Base-by-base conservation (phyloP, 30 jellyfish, hydroid and myxozoan genomes). In the Pelagia noctiluca region DNA sequence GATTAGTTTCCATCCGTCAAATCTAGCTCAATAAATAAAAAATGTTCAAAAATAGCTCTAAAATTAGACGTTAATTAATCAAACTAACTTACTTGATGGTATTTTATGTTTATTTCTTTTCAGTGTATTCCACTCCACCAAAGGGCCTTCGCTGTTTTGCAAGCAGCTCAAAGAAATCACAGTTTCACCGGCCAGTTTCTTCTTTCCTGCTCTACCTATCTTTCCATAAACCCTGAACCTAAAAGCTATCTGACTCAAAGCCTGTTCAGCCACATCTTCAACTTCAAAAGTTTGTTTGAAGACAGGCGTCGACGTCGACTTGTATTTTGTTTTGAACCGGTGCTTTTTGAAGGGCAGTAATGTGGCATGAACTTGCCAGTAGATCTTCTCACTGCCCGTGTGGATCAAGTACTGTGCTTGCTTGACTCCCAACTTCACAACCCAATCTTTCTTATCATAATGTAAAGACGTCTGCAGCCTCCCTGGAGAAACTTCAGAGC, bases 361-460 rank as follows among this genome's bases (percentile, higher is more conserved):
- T 0, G 99, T 83, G 21, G 84, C 81, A 78, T 94, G 99, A 13
- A 84, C 99, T 74, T 94, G 99, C 99, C 99, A 94, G 60, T 94
- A 94, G 62, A 94, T 71, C 64, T 83, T 88, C 32, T 84, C 97
- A 34, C 80, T 83, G 28, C 79, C 87, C 23, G 97, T 94, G 31
- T 94, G 78, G 35, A 94, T 33, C 75, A 94, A 79, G 71, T 96
- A 94, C 26, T 94, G 94, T 0, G 97, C 99, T 78, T 94, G 99
- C 76, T 94, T 94, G 12, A 85, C 95, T 25, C 96, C 97, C n/a
- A 94, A 89, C n/a, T 75, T 35, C 78, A 94, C 37, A 38, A 86
- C 71, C 99, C 99, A 94, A 38, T 57, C 25, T 12, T 75, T 83
- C 70, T 96, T 82, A 46, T 87, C 93, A 80, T 94, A 94, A 28